phyloP scores from a whole-genome alignment of 2,797 vertebrate genomes.

The Danio kyathit region DNA sequence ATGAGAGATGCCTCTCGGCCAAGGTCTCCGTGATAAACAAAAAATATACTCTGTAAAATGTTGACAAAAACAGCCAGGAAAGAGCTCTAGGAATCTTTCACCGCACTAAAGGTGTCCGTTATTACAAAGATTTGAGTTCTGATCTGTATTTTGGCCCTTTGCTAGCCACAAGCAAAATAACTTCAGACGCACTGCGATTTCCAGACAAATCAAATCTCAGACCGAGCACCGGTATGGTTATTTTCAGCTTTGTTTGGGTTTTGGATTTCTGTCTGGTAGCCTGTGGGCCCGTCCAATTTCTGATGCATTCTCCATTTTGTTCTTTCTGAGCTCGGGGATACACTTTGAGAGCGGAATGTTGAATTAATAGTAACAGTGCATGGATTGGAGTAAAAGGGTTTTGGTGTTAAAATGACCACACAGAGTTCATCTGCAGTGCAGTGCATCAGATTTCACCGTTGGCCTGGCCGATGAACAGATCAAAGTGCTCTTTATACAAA shows the following conservation, averaged over 20 bases:
- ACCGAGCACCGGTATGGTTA: constrained; percentile 16
- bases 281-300: constrained; percentile 3
- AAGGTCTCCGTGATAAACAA: constrained; percentile 31
- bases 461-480: neutral
- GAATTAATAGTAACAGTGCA: constrained; percentile 8
- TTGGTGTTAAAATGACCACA: constrained; percentile 9
- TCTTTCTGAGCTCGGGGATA: neutral
- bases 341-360: neutral
- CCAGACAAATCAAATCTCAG: constrained; percentile 32
- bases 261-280: constrained; percentile 39
- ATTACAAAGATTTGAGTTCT: constrained; percentile 34
- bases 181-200: constrained; percentile 38
- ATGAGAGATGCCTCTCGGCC: constrained; percentile 29
- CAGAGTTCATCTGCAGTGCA: neutral
- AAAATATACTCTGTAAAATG: constrained; percentile 40
- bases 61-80: constrained; percentile 19
- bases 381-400: constrained; percentile 14
- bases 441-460: constrained; percentile 8
- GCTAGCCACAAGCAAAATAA: constrained; percentile 47
- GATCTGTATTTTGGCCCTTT: constrained; percentile 17
- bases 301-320: neutral
- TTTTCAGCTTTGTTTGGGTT: constrained; percentile 17
- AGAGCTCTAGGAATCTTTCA: constrained; percentile 11
- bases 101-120: constrained; percentile 23
- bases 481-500: constrained; percentile 7